Evolutionary conservation across 1,140 invertebrate species (phyloP), one percentile per base, ranked within the genome.

Genomic region (Oryctes rhinoceros): DNA sequence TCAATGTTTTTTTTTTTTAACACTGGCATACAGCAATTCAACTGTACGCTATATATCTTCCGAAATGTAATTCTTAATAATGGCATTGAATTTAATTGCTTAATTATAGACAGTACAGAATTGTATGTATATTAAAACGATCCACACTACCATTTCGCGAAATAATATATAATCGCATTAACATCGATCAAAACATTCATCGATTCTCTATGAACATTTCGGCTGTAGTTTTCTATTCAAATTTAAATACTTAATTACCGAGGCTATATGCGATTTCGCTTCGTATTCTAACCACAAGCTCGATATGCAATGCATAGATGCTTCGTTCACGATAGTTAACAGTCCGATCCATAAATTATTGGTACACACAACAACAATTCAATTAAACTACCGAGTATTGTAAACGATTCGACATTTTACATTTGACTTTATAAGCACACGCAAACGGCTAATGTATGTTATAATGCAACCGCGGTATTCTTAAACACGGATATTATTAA

Each of bases 341-440:
- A 24, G 47, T 35, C 30, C 37, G 39, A 13, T 35, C 75, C 75
- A 48, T 76, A 76, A 47, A 76, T 76, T 76, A 76, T 76, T 24
- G 75, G 20, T 49, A 37, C 35, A 76, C n/a, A 76, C 37, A 76
- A 48, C 37, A 76, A 48, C 75, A 76, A 76, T 76, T 76, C 44
- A 76, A 76, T 76, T 76, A 76, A 76, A 76, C 39, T 37, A 44
- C 18, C 75, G 44, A 47, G 75, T 24, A 76, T 47, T 76, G 47
- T 76, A 76, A 76, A 76, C 47, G 75, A 76, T 76, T 49, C 39
- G 75, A 76, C 35, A 49, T 76, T 76, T 76, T 47, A 76, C 44
- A 76, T 76, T 47, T 76, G 35, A 30, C 65, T 76, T 48, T 48
- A 76, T 76, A 76, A 49, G 18, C 47, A 37, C 75, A 76, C 75